Evolutionary conservation across 2,113 vertebrate species (phyloP).

Genomic region (Danio rerio): GRCz12tu NC_133190.1:3009501-3010000

Average conservation of each 20-base stretch:
- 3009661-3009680: slow-evolving; percentile 71
- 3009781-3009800: too few relatives aligned
- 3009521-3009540: slow-evolving; percentile 22
- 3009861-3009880: too few relatives aligned
- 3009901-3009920: too few relatives aligned
- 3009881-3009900: too few relatives aligned
- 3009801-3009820: too few relatives aligned
- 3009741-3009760: neutral
- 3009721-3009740: slow-evolving; percentile 25
- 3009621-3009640: slow-evolving; percentile 61
- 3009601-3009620: slow-evolving; percentile 66
- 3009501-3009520: neutral
- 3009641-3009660: slow-evolving; percentile 70
- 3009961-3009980: too few relatives aligned
- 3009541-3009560: slow-evolving; percentile 54
- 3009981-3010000: too few relatives aligned
- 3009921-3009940: too few relatives aligned
- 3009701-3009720: slow-evolving; percentile 49
- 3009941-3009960: too few relatives aligned
- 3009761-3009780: neutral
- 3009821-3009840: too few relatives aligned
- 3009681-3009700: slow-evolving; percentile 14
- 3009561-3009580: slow-evolving; percentile 61
- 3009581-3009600: slow-evolving; percentile 64
- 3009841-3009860: too few relatives aligned